Conservation (phyloP, 2,113 vertebrate genomes). For the Plotosus lineatus region DNA sequence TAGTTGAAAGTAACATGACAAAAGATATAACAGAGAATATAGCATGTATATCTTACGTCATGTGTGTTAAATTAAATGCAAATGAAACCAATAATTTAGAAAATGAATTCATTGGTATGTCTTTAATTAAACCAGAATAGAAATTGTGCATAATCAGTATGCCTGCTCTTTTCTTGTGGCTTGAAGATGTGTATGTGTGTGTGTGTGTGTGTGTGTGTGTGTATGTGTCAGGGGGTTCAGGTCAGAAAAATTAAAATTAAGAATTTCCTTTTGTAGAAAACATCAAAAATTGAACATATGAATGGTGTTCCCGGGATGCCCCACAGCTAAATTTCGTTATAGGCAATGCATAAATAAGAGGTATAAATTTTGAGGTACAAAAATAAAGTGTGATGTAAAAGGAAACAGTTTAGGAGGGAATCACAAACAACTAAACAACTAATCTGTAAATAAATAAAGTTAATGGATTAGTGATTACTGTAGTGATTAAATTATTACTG, state of each 20-base stretch:
- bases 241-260: not conserved
- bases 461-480: not conserved
- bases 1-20: not conserved
- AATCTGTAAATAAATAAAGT: not conserved
- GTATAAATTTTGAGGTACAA: not conserved
- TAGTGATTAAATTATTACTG: not conserved
- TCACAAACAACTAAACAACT: not conserved
- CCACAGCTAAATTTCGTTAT: not conserved
- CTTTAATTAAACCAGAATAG: not conserved
- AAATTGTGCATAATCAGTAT: not conserved
- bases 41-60: not conserved
- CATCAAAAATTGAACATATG: not conserved
- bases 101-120: not conserved
- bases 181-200: not conserved
- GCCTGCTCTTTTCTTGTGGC: not conserved
- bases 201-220: no score
- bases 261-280: not conserved
- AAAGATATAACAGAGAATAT: not conserved
- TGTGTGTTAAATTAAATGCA: not conserved
- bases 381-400: not conserved
- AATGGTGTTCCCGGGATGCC: not conserved
- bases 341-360: not conserved
- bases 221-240: no score
- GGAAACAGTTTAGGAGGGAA: no score
- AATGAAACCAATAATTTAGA: not conserved